These are phyloP conservation scores for Sphenopsis melanotis DNA, from an alignment of 2,797 vertebrate species.

Conservation along the genomic window DNA sequence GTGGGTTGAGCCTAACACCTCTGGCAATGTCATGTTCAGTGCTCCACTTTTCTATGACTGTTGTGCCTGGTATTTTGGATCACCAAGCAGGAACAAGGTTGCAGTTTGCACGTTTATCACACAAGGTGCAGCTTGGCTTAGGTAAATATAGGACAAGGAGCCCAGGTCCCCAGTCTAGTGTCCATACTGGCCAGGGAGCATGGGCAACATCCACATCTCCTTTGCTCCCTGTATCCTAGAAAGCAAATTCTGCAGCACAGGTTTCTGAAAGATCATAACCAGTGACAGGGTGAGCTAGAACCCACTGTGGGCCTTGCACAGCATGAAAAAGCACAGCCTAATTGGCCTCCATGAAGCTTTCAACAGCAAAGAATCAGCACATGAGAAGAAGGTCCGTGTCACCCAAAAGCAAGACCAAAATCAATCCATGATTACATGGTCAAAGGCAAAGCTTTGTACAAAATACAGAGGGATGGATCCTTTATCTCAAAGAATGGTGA, in stretches of 20 bases:
- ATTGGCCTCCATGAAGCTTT: neutral
- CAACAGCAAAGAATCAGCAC: neutral
- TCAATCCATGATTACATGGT: neutral
- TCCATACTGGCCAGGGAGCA: neutral
- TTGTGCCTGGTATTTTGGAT: neutral
- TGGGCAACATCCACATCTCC: neutral
- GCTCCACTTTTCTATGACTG: neutral
- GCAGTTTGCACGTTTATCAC: neutral
- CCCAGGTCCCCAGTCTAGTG: neutral
- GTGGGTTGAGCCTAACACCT: neutral
- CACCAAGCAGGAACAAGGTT: neutral
- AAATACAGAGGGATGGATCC: neutral
- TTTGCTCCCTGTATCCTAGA: neutral
- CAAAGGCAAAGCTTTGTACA: neutral
- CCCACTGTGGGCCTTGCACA: neutral
- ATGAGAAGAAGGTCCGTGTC: neutral
- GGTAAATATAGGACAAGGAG: neutral
- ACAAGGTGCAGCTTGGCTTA: neutral
- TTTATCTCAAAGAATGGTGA: neutral
- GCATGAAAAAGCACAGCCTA: neutral
- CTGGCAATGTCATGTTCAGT: neutral
- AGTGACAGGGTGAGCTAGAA: neutral
- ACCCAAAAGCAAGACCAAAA: neutral
- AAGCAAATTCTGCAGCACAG: neutral
- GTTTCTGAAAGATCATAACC: neutral